phyloP scores from a whole-genome alignment of 2,888 invertebrate genomes.

The Acheta domesticus region DNA sequence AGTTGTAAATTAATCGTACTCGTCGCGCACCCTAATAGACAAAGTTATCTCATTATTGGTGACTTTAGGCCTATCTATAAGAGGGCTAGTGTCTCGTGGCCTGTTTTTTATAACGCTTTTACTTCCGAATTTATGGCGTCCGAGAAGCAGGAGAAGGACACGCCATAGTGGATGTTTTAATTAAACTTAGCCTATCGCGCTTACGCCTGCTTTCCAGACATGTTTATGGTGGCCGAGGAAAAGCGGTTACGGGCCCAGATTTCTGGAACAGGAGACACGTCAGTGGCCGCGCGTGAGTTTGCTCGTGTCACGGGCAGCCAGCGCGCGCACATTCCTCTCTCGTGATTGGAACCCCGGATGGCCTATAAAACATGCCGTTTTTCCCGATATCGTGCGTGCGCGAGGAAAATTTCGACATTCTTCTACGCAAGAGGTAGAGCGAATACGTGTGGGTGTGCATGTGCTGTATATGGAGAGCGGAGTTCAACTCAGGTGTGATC shows the following conservation, averaged over 20 bases:
- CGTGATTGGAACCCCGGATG: not conserved
- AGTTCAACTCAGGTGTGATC: too few relatives aligned
- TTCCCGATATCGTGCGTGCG: not conserved
- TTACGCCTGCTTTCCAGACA: not conserved
- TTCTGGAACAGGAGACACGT: not conserved
- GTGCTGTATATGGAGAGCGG: too few relatives aligned
- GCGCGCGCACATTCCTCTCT: not conserved
- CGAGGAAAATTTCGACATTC: not conserved
- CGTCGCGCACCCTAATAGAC: not conserved
- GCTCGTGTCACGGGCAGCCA: not conserved
- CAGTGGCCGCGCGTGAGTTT: not conserved
- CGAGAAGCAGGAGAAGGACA: not conserved
- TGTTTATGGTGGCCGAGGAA: slow-evolving; percentile 18
- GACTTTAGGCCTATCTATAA: not conserved
- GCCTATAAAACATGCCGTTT: not conserved
- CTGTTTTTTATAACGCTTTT: not conserved
- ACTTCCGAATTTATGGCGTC: not conserved
- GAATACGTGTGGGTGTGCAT: too few relatives aligned
- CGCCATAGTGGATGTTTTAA: not conserved
- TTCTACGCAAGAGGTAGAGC: not conserved
- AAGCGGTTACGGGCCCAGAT: not conserved
- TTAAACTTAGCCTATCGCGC: not conserved
- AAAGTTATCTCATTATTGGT: not conserved
- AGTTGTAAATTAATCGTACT: not conserved
- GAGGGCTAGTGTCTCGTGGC: not conserved